These are phyloP conservation scores for Mantis religiosa DNA, from an alignment of 2,888 invertebrate species.

Conservation along the genomic window DNA sequence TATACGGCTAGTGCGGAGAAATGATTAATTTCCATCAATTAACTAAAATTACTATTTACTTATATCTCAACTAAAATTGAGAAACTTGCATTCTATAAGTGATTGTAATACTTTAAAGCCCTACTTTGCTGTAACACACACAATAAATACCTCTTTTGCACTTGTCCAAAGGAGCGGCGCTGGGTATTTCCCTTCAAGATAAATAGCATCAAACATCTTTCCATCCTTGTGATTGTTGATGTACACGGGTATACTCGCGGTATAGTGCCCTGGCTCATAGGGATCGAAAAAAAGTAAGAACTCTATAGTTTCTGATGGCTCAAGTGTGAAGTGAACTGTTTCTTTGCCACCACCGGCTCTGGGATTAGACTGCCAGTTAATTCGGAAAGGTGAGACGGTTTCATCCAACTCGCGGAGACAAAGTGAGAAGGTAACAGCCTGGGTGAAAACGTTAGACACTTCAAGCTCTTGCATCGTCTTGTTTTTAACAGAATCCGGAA, in stretches of 20 bases:
- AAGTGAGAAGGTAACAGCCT: neutral
- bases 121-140: too few relatives aligned
- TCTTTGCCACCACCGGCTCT: neutral
- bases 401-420: neutral
- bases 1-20: too few relatives aligned
- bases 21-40: too few relatives aligned
- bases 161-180: neutral
- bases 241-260: neutral
- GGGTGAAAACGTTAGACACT: neutral
- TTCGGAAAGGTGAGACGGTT: neutral
- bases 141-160: neutral
- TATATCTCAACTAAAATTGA: too few relatives aligned
- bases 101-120: too few relatives aligned
- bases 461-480: conserved; percentile 32
- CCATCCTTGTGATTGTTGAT: neutral
- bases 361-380: neutral
- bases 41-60: too few relatives aligned
- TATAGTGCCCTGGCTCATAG: neutral
- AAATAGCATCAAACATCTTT: neutral
- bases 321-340: neutral
- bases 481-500: neutral
- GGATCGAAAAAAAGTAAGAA: neutral
- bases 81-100: too few relatives aligned
- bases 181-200: neutral
- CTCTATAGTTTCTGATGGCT: neutral